Percentiles rank a stretch among this genome's conserved stretches.
phyloP scores from a whole-genome alignment of 2,888 invertebrate species.

The Netelia virgata region DNA sequence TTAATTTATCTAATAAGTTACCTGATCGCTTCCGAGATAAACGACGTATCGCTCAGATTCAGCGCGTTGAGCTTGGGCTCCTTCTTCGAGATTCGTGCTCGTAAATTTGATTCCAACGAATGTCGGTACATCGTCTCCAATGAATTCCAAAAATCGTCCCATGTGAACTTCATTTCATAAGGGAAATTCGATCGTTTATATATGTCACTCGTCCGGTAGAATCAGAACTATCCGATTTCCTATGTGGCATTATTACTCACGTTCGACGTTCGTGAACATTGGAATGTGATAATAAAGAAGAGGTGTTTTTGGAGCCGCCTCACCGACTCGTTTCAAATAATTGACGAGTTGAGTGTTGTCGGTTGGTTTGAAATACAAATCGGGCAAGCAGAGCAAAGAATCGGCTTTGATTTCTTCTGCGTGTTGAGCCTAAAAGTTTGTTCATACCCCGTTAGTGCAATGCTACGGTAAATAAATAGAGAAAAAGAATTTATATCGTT shows the following conservation, averaged over 20 bases:
- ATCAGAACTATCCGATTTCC: no score
- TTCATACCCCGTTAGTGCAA: background rate
- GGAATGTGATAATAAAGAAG: slow-evolving; percentile 95
- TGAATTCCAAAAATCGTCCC: slow-evolving; percentile 89
- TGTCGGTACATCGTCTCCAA: slow-evolving; percentile 89
- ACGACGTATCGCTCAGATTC: slow-evolving; percentile 86
- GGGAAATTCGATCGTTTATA: background rate
- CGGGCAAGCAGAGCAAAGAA: slow-evolving; percentile 91
- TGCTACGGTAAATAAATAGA: background rate
- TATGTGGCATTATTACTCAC: slow-evolving; percentile 86
- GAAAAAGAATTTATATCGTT: background rate
- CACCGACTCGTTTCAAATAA: slow-evolving; percentile 89
- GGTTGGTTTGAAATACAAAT: slow-evolving; percentile 91
- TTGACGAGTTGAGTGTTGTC: slow-evolving; percentile 87
- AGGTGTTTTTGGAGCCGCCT: slow-evolving; percentile 91
- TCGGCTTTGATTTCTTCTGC: slow-evolving; percentile 88
- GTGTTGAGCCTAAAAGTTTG: slow-evolving; percentile 87
- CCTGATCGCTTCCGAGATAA: slow-evolving; percentile 90
- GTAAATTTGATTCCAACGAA: slow-evolving; percentile 95
- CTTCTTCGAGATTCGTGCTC: slow-evolving; percentile 90
- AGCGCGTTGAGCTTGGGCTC: slow-evolving; percentile 87
- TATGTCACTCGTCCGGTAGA: background rate
- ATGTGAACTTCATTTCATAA: slow-evolving; percentile 88
- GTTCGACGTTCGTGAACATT: slow-evolving; percentile 89
- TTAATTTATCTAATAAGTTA: slow-evolving; percentile 78